Evolutionary conservation across 2,888 invertebrate species (phyloP), one percentile per base, ranked within the genome.

Genomic region (Hydrotaea diabolus): DNA sequence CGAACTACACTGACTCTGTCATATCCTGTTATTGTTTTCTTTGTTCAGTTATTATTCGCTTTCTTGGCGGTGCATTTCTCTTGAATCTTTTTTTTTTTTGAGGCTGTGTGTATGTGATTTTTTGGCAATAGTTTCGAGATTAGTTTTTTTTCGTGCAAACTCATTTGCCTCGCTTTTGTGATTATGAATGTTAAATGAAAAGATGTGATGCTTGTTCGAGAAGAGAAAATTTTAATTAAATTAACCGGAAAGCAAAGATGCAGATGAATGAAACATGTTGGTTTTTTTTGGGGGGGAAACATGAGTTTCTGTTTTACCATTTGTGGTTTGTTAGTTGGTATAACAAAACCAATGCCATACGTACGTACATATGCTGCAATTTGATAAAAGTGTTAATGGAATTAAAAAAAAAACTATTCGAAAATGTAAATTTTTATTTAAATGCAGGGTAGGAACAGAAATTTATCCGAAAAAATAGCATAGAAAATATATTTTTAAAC

Each of bases 1-100:
- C 19, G 9, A 55, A 26, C 15, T 23, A 59, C 59, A 59, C 5
- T 59, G 59, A 59, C 46, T 69, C 39, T 69, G 69, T 69, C 69
- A 69, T 23, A 69, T 69, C 69, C 69, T 69, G 69, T 69, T 23
- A 69, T 69, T 69, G 69, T 69, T 43, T 69, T 69, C 69, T 46
- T 69, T 43, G 23, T 69, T 8, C 23, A 2, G 46, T n/a, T 15
- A 43, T 23, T 69, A 23, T 46, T 23, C 69, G n/a, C 19, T 69
- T 69, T 69, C 69, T 43, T 43, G n/a, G 62, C 62, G n/a, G n/a
- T n/a, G 21, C 39, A 69, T 69, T 69, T 23, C 21, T 5, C 17
- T 46, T 46, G 31, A n/a, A 39, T 8, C 2, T 11, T 39, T 39
- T 11, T 39, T 8, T 11, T 31, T 13, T 62, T n/a, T n/a, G 31